phyloP scores from a whole-genome alignment of 1,140 invertebrate species.

The Scylla paramamosain region DNA sequence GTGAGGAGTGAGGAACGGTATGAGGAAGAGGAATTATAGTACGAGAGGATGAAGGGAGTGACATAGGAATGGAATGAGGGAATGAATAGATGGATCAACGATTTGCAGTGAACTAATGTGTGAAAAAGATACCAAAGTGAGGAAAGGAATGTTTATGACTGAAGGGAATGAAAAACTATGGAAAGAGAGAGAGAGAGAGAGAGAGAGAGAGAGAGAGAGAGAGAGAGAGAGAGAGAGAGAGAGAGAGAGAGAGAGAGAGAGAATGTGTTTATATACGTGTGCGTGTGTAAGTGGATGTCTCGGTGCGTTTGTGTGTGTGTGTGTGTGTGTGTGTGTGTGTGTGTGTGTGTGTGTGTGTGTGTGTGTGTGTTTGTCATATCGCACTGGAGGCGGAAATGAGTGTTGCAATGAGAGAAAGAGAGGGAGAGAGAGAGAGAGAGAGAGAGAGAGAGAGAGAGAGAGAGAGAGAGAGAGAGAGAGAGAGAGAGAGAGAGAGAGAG shows the following conservation, averaged over 20 bases:
- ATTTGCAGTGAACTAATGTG: not conserved
- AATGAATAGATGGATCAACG: not conserved
- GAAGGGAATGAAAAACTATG: no score
- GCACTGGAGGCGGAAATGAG: no score
- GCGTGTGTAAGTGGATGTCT: no score
- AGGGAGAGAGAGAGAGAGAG: no score
- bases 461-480: no score
- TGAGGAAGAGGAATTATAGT: not conserved
- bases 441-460: no score
- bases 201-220: not conserved
- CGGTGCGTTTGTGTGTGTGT: no score
- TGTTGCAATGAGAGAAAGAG: no score
- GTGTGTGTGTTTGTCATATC: no score
- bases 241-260: not conserved
- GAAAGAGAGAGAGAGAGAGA: not conserved
- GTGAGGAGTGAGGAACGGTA: not conserved
- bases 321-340: no score
- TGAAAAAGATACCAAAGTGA: not conserved
- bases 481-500: not conserved
- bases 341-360: no score
- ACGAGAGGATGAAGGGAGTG: not conserved
- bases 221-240: no score
- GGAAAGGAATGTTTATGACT: not conserved
- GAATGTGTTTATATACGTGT: not conserved
- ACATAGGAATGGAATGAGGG: not conserved